Evolutionary conservation across 2,797 vertebrate species (phyloP).

Genomic region (Acestrorhynchus altus): DNA sequence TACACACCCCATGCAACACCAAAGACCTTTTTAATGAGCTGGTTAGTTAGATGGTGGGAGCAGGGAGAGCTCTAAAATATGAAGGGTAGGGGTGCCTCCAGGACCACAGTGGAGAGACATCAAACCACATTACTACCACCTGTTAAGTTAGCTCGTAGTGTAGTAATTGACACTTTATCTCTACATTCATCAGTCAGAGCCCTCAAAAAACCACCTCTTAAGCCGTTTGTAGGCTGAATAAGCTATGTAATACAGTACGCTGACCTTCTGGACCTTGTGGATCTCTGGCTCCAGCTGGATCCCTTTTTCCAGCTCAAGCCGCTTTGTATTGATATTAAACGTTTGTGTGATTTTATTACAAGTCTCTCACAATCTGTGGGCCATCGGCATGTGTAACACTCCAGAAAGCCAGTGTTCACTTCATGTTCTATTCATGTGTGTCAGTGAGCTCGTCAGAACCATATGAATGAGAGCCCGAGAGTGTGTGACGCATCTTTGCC

Average conservation of each 20-base stretch:
- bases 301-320: not conserved
- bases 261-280: too few relatives aligned
- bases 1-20: too few relatives aligned
- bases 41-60: too few relatives aligned
- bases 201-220: too few relatives aligned
- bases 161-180: not conserved
- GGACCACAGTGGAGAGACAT: too few relatives aligned
- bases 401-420: not conserved
- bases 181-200: not conserved
- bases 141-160: not conserved
- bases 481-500: not conserved
- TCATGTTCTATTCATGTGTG: not conserved
- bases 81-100: too few relatives aligned
- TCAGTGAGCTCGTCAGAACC: not conserved
- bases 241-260: not conserved
- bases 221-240: too few relatives aligned
- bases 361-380: not conserved
- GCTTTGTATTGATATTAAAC: not conserved
- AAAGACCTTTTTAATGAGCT: too few relatives aligned
- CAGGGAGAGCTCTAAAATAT: too few relatives aligned
- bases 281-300: not conserved
- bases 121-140: not conserved
- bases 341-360: not conserved
- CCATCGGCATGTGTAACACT: not conserved
- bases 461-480: slow-evolving; percentile 2